Conservation (phyloP, 2,888 invertebrate species). For the Ichneumoninae sp. region DNA sequence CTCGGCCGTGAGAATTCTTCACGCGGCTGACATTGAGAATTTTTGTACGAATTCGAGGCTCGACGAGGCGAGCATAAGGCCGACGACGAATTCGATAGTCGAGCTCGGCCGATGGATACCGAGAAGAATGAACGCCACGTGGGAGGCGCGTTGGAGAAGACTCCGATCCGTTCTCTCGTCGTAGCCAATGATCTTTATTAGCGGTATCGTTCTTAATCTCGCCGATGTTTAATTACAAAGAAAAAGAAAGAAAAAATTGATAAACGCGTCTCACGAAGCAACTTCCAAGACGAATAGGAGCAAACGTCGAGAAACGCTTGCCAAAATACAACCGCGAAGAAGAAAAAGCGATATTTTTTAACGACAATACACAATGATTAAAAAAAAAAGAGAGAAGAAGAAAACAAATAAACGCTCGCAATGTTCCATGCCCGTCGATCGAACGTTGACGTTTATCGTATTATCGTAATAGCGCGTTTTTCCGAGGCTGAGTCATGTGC, state of each 20-base stretch:
- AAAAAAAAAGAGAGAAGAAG: not conserved
- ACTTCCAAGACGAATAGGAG: slow-evolving; percentile 69
- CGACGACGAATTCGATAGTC: slow-evolving; percentile 59
- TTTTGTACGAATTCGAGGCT: slow-evolving; percentile 62
- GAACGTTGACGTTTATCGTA: slow-evolving; percentile 29
- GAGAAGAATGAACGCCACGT: slow-evolving; percentile 73
- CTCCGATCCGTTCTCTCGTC: slow-evolving; percentile 79
- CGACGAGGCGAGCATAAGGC: slow-evolving; percentile 34
- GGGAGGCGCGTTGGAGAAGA: slow-evolving; percentile 76
- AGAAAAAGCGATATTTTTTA: slow-evolving; percentile 77
- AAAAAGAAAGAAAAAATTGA: slow-evolving; percentile 49
- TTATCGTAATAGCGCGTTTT: slow-evolving; percentile 11
- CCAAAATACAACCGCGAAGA: slow-evolving; percentile 74
- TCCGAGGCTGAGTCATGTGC: slow-evolving; percentile 23
- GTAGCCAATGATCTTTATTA: slow-evolving; percentile 71
- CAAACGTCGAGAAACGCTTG: slow-evolving; percentile 72
- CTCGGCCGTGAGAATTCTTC: slow-evolving; percentile 76
- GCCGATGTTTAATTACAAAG: slow-evolving; percentile 10
- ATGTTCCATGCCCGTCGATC: slow-evolving; percentile 47
- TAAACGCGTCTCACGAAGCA: slow-evolving; percentile 58
- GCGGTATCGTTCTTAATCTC: not conserved
- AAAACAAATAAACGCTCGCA: slow-evolving; percentile 27
- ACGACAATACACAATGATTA: slow-evolving; percentile 72
- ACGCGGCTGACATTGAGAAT: slow-evolving; percentile 70
- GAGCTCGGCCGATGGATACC: slow-evolving; percentile 70